A percentile compares a stretch with the other conserved stretches of the same genome.
phyloP scores from a whole-genome alignment of 92 coral and sea anemone genomes.

The Epizoanthus stellaris region DNA sequence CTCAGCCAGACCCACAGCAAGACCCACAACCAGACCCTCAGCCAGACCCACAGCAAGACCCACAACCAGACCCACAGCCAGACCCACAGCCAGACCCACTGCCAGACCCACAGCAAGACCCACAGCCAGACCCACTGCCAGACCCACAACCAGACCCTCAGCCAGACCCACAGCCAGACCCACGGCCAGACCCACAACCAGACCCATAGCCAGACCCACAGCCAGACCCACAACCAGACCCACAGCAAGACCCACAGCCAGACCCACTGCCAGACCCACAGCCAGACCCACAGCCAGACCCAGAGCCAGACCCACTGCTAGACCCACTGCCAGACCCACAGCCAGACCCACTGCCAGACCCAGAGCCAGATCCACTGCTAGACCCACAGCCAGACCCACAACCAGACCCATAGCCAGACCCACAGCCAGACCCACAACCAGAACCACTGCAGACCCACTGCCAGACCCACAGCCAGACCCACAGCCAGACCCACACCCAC shows the following conservation, averaged over 20 bases:
- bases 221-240: neutral
- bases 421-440: neutral
- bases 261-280: neutral
- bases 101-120: neutral
- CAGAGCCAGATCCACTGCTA: neutral
- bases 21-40: neutral
- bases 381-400: neutral
- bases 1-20: neutral
- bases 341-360: neutral
- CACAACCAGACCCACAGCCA: neutral
- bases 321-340: neutral
- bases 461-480: neutral
- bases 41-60: neutral
- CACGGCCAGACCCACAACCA: neutral
- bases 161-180: neutral
- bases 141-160: neutral
- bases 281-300: neutral
- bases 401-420: neutral
- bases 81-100: neutral
- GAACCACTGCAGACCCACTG: neutral
- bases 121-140: neutral
- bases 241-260: neutral
- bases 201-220: neutral
- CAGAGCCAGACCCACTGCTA: neutral
- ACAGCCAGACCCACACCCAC: neutral